These are phyloP conservation scores for Plagodis pulveraria DNA, from an alignment of 2,888 invertebrate genomes.

Conservation along the genomic window DNA sequence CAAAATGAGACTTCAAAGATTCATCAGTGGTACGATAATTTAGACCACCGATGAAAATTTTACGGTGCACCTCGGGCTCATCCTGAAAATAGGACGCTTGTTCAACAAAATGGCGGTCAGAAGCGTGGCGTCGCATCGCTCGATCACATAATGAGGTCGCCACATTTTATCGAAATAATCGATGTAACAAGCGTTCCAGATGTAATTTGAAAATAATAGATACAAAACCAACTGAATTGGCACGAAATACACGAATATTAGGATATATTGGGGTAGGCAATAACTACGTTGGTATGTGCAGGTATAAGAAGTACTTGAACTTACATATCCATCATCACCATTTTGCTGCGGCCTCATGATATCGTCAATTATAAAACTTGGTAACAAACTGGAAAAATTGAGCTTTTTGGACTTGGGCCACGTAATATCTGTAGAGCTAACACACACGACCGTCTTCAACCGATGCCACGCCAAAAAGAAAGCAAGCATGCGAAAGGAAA, in stretches of 20 bases:
- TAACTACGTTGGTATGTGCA: too few species aligned
- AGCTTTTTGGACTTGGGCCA: slow-evolving; percentile 39
- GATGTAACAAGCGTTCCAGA: not conserved
- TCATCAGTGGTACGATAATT: slow-evolving; percentile 98
- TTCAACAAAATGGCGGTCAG: slow-evolving; percentile 83
- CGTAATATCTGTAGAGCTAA: not conserved
- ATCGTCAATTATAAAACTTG: slow-evolving; percentile 14
- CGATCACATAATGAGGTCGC: slow-evolving; percentile 12
- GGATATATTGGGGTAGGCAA: too few species aligned
- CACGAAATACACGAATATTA: too few species aligned
- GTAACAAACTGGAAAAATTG: not conserved
- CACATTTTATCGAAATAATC: not conserved
- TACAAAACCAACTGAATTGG: too few species aligned
- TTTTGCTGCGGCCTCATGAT: slow-evolving; percentile 80
- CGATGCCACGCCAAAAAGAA: slow-evolving; percentile 78
- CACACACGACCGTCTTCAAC: slow-evolving; percentile 48
- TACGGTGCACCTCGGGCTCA: slow-evolving; percentile 94
- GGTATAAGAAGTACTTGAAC: slow-evolving; percentile 38
- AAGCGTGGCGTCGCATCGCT: slow-evolving; percentile 39
- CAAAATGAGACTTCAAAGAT: slow-evolving; percentile 96
- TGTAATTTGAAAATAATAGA: not conserved
- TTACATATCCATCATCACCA: slow-evolving; percentile 79
- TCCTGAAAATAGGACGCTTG: slow-evolving; percentile 76
- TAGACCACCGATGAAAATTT: slow-evolving; percentile 97
- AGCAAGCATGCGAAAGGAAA: slow-evolving; percentile 30